These are phyloP conservation scores for Antheraea pernyi DNA, from an alignment of 1,140 invertebrate genomes.

Conservation along the genomic window DNA sequence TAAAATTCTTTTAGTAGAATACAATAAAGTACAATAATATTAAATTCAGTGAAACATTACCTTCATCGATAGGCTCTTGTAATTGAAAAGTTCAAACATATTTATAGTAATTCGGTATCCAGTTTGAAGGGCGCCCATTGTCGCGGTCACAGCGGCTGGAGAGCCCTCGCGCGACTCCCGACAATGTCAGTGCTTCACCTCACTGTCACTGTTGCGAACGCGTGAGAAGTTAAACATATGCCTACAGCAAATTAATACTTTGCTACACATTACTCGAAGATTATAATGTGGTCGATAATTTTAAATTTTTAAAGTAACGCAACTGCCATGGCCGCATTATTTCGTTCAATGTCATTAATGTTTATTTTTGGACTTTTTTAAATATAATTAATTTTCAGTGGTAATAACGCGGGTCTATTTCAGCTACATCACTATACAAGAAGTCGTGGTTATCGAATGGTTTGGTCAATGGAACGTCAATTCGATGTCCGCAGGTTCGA, in stretches of 20 bases:
- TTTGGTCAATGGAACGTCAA: too few species aligned
- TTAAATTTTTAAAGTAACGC: not conserved
- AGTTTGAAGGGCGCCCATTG: not conserved
- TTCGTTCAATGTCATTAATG: not conserved
- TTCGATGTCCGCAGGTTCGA: too few species aligned
- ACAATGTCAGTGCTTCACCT: slow-evolving; percentile 9
- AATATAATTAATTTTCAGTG: too few species aligned
- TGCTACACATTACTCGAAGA: not conserved
- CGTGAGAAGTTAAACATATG: slow-evolving; percentile 19
- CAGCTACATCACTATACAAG: too few species aligned
- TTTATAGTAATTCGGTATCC: not conserved
- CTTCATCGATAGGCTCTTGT: not conserved
- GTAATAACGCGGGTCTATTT: too few species aligned
- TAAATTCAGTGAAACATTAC: not conserved
- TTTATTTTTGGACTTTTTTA: not conserved
- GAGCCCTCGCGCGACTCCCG: not conserved
- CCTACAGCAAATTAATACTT: slow-evolving; percentile 16
- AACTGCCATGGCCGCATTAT: not conserved
- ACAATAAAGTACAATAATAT: too few species aligned
- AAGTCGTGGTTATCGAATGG: too few species aligned
- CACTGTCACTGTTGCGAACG: slow-evolving; percentile 1
- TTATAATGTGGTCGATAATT: slow-evolving; percentile 1
- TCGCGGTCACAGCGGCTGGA: not conserved
- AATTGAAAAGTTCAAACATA: not conserved
- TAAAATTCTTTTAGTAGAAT: too few species aligned